A percentile compares a stretch with the other conserved stretches of the same genome.
Conservation (phyloP, 2,888 invertebrate genomes). For the Marronus borbonicus region DNA sequence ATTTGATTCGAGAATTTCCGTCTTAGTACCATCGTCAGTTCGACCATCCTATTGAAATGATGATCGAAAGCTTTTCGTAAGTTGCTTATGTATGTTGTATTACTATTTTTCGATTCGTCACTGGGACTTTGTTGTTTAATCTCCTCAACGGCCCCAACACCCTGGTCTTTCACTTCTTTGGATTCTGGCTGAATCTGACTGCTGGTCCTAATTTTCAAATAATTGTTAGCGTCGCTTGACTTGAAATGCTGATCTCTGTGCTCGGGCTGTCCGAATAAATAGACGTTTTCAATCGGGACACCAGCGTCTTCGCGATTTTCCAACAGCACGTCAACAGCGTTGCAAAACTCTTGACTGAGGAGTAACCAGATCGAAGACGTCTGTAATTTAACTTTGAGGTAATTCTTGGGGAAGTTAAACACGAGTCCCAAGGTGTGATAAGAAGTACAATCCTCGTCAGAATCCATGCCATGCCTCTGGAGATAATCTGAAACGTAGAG, state of each 20-base stretch:
- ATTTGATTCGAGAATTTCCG: slow-evolving; percentile 16
- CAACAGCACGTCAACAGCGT: slow-evolving; percentile 20
- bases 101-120: background rate
- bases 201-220: background rate
- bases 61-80: slow-evolving; percentile 27
- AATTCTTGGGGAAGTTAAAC: slow-evolving; percentile 19
- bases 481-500: slow-evolving; percentile 25
- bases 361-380: background rate
- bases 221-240: slow-evolving; percentile 14
- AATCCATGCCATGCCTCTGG: slow-evolving; percentile 28
- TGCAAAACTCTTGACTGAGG: slow-evolving; percentile 34
- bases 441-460: background rate
- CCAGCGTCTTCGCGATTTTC: slow-evolving; percentile 40
- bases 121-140: background rate
- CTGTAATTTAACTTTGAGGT: slow-evolving; percentile 4
- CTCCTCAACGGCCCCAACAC: background rate
- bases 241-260: background rate
- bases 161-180: background rate
- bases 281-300: slow-evolving; percentile 15
- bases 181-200: background rate
- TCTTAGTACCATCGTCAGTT: background rate
- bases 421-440: slow-evolving; percentile 24
- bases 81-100: slow-evolving; percentile 3
- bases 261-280: slow-evolving; percentile 26
- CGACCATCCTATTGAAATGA: slow-evolving; percentile 19